Evolutionary conservation across 2,888 invertebrate species (phyloP).

Genomic region (Acronicta alni): DNA sequence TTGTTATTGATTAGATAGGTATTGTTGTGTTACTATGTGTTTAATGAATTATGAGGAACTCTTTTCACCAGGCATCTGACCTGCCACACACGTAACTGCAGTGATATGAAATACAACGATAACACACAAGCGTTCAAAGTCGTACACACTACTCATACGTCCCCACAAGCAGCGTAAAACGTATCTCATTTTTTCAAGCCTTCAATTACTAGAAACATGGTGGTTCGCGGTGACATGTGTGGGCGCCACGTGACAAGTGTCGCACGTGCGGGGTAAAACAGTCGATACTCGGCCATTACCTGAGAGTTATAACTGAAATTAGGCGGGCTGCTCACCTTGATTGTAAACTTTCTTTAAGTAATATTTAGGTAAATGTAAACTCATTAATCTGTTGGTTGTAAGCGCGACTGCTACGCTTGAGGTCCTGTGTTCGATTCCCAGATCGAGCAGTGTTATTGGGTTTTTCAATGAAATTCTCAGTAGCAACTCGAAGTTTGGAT

Average conservation of each 20-base stretch:
- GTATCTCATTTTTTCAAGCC: conserved; percentile 53
- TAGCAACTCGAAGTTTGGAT: too few species aligned
- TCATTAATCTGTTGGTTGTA: too few species aligned
- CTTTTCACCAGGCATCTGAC: too few species aligned
- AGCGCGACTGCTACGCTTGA: too few species aligned
- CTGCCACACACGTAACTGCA: conserved; percentile 24
- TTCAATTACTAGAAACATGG: conserved; percentile 63
- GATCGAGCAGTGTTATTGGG: too few species aligned
- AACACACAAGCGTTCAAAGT: conserved; percentile 31
- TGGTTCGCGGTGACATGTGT: conserved; percentile 62
- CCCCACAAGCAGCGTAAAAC: conserved; percentile 36
- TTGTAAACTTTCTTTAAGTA: not conserved
- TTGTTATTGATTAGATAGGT: too few species aligned
- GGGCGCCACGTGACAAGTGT: conserved; percentile 60
- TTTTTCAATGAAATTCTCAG: too few species aligned
- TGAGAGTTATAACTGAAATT: conserved; percentile 39
- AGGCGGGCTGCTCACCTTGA: conserved; percentile 30
- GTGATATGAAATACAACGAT: conserved; percentile 28
- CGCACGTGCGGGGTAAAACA: conserved; percentile 65
- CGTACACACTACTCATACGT: conserved; percentile 18
- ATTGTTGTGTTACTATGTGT: too few species aligned
- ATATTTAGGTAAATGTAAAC: too few species aligned
- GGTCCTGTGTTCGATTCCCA: too few species aligned
- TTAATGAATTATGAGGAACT: too few species aligned
- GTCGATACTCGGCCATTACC: conserved; percentile 58